Evolutionary conservation across 2,113 vertebrate genomes (phyloP), one percentile per base, ranked within the genome.

Genomic region (Syrmaticus mikado): DNA sequence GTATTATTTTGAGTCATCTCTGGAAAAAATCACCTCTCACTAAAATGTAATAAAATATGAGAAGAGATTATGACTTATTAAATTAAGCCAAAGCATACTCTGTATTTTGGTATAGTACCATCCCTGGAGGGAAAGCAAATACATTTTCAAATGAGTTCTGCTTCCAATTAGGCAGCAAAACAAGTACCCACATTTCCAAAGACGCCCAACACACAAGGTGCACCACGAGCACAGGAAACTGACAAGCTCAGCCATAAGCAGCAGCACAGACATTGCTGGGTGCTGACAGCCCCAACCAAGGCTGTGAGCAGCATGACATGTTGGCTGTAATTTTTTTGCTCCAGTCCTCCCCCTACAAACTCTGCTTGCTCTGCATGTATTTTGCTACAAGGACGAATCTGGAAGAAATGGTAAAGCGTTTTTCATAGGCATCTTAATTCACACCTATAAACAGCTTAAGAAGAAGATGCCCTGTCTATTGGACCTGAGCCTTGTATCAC

Each of bases 11-110:
- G 95, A 93, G 93, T 95, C 96, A 96, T 91, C 95, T 97, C 96
- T 97, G 96, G 96, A 96, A 97, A 97, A 95, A 94, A 94, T 97
- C 95, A 96, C 76, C 93, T 92, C 68, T 11, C 91, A 88, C 93
- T 92, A 74, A 85, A 91, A 93, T 52, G 82, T 94, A 96, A 94
- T 95, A 94, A 96, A 95, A 96, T 94, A 93, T 80, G 89, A 94
- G 95, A 96, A 91, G 94, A 96, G 95, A 96, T 96, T 96, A 96
- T 96, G 89, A 92, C 81, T 95, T 95, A 96, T 95, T 96, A 96
- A 96, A 95, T 95, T 96, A 96, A 96, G 94, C 96, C 95, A 96
- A 94, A 94, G 87, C 90, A 94, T 83, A 94, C 95, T 91, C 67
- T 91, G 75, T 94, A 80, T 85, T 92, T 90, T 92, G 79, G 93